Evolutionary conservation across 2,888 invertebrate genomes (phyloP).

Genomic region (Agrilus cyanescens): DNA sequence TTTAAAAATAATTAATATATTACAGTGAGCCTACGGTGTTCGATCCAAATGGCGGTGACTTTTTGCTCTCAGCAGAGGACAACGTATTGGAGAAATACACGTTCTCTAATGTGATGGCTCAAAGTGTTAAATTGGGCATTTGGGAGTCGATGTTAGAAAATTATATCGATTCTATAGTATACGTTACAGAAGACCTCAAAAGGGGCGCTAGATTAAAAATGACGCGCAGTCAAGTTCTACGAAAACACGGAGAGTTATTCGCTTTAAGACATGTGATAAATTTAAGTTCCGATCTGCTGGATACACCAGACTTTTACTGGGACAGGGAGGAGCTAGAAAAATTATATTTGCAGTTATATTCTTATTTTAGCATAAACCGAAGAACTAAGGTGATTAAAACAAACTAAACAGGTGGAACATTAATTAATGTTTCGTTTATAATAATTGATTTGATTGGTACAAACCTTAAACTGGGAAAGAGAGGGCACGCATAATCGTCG

Average conservation of each 20-base stretch:
- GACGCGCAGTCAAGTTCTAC: slow-evolving; percentile 56
- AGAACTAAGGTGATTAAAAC: slow-evolving; percentile 57
- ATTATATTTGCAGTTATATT: slow-evolving; percentile 70
- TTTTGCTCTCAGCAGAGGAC: slow-evolving; percentile 33
- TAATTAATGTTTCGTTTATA: background rate
- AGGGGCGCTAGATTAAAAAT: slow-evolving; percentile 58
- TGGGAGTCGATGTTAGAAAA: slow-evolving; percentile 83
- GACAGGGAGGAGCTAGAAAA: slow-evolving; percentile 81
- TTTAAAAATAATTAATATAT: background rate
- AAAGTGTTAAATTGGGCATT: slow-evolving; percentile 87
- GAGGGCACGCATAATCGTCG: too few species aligned
- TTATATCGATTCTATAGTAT: slow-evolving; percentile 73
- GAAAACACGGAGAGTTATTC: slow-evolving; percentile 79
- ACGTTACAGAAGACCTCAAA: slow-evolving; percentile 69
- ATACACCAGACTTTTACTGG: slow-evolving; percentile 98
- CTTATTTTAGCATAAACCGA: slow-evolving; percentile 73
- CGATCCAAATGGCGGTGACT: slow-evolving; percentile 26
- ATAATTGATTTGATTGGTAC: too few species aligned
- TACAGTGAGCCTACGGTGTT: slow-evolving; percentile 25
- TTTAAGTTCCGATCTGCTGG: slow-evolving; percentile 84
- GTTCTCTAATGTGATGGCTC: slow-evolving; percentile 87
- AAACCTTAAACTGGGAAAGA: too few species aligned
- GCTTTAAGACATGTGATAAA: slow-evolving; percentile 82
- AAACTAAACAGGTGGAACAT: background rate
- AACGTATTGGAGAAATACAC: slow-evolving; percentile 71